phyloP scores from a whole-genome alignment of 2,888 invertebrate genomes.

The Drosophila tripunctata region DNA sequence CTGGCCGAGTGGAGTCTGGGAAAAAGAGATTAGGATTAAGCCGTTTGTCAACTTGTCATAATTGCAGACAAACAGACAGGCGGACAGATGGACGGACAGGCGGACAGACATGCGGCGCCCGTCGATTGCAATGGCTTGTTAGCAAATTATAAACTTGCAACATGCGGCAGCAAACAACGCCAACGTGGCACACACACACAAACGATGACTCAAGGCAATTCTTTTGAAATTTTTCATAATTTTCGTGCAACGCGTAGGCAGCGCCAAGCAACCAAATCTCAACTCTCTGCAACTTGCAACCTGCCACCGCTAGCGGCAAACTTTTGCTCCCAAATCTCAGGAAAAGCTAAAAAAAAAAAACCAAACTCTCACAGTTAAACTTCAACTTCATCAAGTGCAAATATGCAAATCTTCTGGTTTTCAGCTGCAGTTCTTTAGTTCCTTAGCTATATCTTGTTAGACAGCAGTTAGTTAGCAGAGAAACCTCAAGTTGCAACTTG shows the following conservation, averaged over 20 bases:
- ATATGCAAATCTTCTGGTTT: slow-evolving; percentile 67
- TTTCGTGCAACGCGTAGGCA: slow-evolving; percentile 69
- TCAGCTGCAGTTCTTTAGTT: neutral
- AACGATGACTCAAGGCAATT: slow-evolving; percentile 78
- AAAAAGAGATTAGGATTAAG: slow-evolving; percentile 77
- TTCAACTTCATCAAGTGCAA: slow-evolving; percentile 74
- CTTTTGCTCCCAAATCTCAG: neutral
- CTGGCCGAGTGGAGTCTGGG: slow-evolving; percentile 31
- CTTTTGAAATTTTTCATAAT: slow-evolving; percentile 69
- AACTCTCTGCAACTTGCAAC: slow-evolving; percentile 32
- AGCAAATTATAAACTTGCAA: slow-evolving; percentile 68
- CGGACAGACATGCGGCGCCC: slow-evolving; percentile 63
- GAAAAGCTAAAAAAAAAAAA: too few species aligned
- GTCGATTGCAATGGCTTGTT: slow-evolving; percentile 76
- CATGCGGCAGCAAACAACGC: slow-evolving; percentile 52
- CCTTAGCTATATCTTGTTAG: slow-evolving; percentile 12
- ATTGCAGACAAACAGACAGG: slow-evolving; percentile 61
- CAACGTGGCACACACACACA: slow-evolving; percentile 48
- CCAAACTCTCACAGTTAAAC: slow-evolving; percentile 35
- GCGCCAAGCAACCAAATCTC: slow-evolving; percentile 53
- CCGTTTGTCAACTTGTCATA: slow-evolving; percentile 80
- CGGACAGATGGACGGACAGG: slow-evolving; percentile 44
- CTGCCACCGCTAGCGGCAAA: slow-evolving; percentile 30
- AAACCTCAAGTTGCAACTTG: slow-evolving; percentile 28
- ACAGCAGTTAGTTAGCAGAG: neutral